These are phyloP conservation scores for Clarias gariepinus DNA, from an alignment of 2,113 vertebrate species.

Conservation along the genomic window DNA sequence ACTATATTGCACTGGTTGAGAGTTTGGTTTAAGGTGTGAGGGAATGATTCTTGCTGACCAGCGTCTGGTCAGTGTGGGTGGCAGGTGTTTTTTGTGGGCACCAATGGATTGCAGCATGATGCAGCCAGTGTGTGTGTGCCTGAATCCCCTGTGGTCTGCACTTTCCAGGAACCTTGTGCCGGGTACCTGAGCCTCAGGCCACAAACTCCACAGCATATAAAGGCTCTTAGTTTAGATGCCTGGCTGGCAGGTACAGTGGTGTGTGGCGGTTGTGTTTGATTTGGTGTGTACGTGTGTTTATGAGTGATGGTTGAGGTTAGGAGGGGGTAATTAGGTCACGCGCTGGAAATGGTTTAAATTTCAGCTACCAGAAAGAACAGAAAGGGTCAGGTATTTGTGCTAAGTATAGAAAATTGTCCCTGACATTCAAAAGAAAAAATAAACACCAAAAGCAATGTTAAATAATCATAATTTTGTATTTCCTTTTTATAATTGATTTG, in stretches of 20 bases:
- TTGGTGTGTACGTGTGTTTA: constrained; percentile 33
- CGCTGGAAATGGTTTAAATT: constrained; percentile 13
- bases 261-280: constrained; percentile 28
- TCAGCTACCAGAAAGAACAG: not conserved
- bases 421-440: not conserved
- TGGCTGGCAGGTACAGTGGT: constrained; percentile 50
- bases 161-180: constrained; percentile 58
- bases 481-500: not conserved
- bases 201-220: constrained; percentile 61
- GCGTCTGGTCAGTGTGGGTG: constrained; percentile 60
- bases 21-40: constrained; percentile 14
- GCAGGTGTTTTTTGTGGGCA: constrained; percentile 63
- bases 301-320: constrained; percentile 32
- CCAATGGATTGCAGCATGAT: constrained; percentile 47
- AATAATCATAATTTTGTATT: not conserved
- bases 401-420: not conserved
- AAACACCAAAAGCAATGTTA: not conserved
- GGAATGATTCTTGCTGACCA: constrained; percentile 52
- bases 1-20: constrained; percentile 7
- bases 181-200: constrained; percentile 62
- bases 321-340: constrained; percentile 35
- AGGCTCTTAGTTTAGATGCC: constrained; percentile 55
- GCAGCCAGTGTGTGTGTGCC: constrained; percentile 32
- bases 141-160: constrained; percentile 37
- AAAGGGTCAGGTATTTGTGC: not conserved